These are phyloP conservation scores for Lepidocolaptes lacrymiger DNA, from an alignment of 2,797 vertebrate species.

Conservation along the genomic window DNA sequence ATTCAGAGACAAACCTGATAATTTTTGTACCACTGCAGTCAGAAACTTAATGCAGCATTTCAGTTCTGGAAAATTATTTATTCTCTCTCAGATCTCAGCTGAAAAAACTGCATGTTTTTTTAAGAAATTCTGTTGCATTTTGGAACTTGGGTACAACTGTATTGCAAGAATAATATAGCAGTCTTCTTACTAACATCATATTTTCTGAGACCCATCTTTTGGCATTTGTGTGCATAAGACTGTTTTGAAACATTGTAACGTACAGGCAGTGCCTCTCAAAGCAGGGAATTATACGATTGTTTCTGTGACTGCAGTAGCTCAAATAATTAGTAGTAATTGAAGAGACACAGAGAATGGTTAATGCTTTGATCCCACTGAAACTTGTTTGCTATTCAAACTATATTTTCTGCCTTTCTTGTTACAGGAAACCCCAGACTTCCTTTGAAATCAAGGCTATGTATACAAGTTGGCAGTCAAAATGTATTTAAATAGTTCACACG, in stretches of 20 bases:
- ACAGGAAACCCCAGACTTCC: constrained; percentile 28
- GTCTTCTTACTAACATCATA: neutral
- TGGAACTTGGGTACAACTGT: neutral
- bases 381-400: neutral
- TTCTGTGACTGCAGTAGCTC: constrained; percentile 13
- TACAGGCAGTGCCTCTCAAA: constrained; percentile 15
- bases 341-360: constrained; percentile 9
- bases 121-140: neutral
- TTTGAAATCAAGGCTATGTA: constrained; percentile 7
- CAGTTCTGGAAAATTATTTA: neutral
- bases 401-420: constrained; percentile 44
- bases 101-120: neutral
- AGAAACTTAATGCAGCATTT: neutral
- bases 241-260: constrained; percentile 7
- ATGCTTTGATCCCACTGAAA: constrained; percentile 31
- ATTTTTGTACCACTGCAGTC: neutral
- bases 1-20: neutral
- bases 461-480: neutral
- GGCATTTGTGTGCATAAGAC: neutral
- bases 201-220: neutral
- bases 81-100: neutral
- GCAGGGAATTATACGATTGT: neutral
- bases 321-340: constrained; percentile 19
- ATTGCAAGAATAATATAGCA: neutral
- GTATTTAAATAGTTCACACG: constrained; percentile 18